Base-by-base conservation (phyloP, 53 echinoderm and acorn worm genomes). In the Temnopleurus reevesii region DNA sequence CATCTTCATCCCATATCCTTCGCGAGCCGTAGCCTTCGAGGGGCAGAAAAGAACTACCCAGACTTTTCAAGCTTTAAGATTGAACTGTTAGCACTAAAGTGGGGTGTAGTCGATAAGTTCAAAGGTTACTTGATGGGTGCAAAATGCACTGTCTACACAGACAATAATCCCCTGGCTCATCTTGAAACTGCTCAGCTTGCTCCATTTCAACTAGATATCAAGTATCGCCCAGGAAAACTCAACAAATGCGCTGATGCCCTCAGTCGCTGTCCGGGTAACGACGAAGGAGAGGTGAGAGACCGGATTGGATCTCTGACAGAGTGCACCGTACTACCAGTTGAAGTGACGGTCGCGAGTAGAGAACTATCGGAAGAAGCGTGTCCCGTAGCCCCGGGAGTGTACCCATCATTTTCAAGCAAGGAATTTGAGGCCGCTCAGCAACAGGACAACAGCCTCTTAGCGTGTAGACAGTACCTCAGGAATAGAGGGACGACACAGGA, bases 321-420 rank as follows among this genome's bases (percentile, higher is more conserved):
- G 15, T 21, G 59, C 13, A 58, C 58, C n/a, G 45, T 46, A 24
- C 45, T 84, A 1, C 84, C 84, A 58, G 59, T 18, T 10, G 54
- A 53, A 28, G 51, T 84, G 25, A 3, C 18, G 13, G 76, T 45
- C n/a, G 5, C 26, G 13, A 34, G 34, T 6, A 24, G 13, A 3
- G 5, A 35, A 36, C 1, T 17, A 24, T 24, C 34, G 18, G 76
- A 43, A 8, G 76, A 76, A 76, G 56, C 26, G 4, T 25, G 33
- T 38, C 27, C 12, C 1, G 64, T 0, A 45, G 5, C 15, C 0
- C 91, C 90, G 13, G 55, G 89, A 12, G 92, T 93, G 15, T 77
- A 89, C 8, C 95, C 95, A 55, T 95, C 95, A 3, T 93, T 83
- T 19, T 81, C 95, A 1, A 5, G 18, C 2, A 43, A 57, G 4